Conservation (phyloP, 2,113 vertebrate species). For the Anseranas semipalmata region DNA sequence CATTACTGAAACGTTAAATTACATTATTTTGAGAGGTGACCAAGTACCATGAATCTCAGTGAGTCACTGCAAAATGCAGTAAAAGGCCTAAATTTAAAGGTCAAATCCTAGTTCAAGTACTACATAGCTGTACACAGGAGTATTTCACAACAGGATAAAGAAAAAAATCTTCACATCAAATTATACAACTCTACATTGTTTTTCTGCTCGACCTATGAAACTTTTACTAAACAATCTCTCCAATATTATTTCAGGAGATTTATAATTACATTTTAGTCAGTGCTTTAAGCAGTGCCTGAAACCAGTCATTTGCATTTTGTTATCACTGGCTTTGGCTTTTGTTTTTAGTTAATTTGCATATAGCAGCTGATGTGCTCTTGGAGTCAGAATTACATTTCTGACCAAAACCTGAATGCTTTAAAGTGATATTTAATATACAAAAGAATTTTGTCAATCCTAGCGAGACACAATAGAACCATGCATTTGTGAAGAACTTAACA, state of each 20-base stretch:
- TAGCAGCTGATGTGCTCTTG: neutral
- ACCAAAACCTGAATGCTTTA: neutral
- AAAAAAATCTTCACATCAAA: neutral
- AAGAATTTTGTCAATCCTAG: neutral
- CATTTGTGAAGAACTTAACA: neutral
- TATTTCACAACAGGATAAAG: neutral
- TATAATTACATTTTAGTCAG: neutral
- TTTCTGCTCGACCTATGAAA: neutral
- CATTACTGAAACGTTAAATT: neutral
- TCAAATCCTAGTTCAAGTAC: neutral
- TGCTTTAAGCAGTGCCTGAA: neutral
- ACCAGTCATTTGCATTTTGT: neutral
- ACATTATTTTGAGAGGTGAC: neutral
- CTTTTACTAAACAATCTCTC: neutral
- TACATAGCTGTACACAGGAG: neutral
- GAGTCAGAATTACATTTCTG: neutral
- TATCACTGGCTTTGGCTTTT: neutral
- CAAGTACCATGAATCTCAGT: neutral
- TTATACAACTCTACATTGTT: neutral
- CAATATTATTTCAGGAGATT: neutral
- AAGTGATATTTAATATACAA: neutral
- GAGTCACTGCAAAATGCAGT: neutral
- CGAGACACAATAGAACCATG: neutral
- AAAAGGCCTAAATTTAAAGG: neutral
- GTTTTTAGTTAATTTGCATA: neutral